Evolutionary conservation across 2,888 invertebrate species (phyloP).

Genomic region (Trachelus stipa): DNA sequence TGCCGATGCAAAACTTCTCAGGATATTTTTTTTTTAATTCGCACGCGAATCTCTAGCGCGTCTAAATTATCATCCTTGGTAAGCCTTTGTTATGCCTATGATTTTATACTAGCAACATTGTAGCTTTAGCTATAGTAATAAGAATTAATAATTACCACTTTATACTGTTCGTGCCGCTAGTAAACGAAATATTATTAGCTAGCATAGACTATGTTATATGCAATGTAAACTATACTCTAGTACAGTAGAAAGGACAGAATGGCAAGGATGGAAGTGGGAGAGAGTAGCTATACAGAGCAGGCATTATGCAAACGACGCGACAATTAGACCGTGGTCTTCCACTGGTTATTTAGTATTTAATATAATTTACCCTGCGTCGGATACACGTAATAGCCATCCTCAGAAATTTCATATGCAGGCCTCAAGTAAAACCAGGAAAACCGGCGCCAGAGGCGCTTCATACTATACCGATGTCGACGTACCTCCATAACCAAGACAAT

Average conservation of each 20-base stretch:
- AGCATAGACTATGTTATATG: background rate
- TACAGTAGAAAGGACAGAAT: constrained; percentile 18
- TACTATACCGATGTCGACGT: background rate
- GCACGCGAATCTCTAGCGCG: background rate
- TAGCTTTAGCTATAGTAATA: background rate
- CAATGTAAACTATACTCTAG: background rate
- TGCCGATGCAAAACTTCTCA: background rate
- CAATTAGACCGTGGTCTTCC: constrained; percentile 57
- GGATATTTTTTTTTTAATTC: background rate
- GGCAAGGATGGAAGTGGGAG: constrained; percentile 24
- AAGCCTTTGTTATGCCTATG: background rate
- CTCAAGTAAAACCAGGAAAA: background rate
- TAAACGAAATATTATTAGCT: background rate
- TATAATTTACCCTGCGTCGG: constrained; percentile 39
- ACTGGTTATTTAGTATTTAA: constrained; percentile 52
- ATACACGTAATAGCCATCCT: constrained; percentile 47
- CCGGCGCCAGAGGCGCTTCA: background rate
- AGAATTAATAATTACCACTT: background rate
- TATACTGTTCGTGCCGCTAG: background rate
- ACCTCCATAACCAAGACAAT: background rate
- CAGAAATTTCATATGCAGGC: constrained; percentile 1
- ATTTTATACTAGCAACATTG: background rate
- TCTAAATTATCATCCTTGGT: background rate
- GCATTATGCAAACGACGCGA: constrained; percentile 62
- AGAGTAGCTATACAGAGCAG: constrained; percentile 49